Base-by-base conservation (phyloP, 2,888 invertebrate species). In the Tillus elongatus region DNA sequence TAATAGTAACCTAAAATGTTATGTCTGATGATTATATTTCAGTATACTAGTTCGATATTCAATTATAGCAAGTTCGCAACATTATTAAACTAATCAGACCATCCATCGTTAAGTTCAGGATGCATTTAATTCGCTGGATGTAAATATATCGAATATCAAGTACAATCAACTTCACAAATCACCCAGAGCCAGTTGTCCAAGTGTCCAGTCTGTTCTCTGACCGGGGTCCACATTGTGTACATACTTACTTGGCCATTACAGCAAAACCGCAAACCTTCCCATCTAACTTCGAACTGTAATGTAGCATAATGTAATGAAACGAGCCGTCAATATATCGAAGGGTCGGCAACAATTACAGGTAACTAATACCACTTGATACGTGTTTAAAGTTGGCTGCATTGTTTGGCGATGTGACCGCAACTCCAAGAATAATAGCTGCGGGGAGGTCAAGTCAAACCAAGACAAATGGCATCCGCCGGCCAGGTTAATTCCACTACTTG, bases 391-490 rank as follows among this genome's bases (percentile, higher is more conserved):
- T 63, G 53, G 60, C 56, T 59, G 61, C 61, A 64, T 64, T 64
- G 64, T 64, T 64, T 63, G 57, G 52, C 61, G 57, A 60, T 57
- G 60, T 49, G 58, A 59, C 64, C 64, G 51, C 64, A 63, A 54
- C 55, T 52, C 56, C 58, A 62, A 61, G 63, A 63, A 57, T 63
- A 63, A 64, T 63, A 61, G 60, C 36, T 45, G 36, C 42, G 47
- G 51, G 41, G 54, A 53, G 57, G 58, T 60, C 58, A 56, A 61
- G 61, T 62, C 64, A 60, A 62, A 63, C 63, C 63, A 62, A 64
- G 63, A 64, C 62, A 63, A 63, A 64, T 64, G 63, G 63, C 59
- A 61, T 61, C 58, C 58, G 58, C 57, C 55, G 61, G 57, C 61
- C 58, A 61, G 57, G 61, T 63, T 63, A 63, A 63, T 62, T 60